Percentiles rank a stretch among this genome's conserved stretches.
Evolutionary conservation across 2,888 invertebrate genomes (phyloP).

Genomic region (Troilus luridus): DNA sequence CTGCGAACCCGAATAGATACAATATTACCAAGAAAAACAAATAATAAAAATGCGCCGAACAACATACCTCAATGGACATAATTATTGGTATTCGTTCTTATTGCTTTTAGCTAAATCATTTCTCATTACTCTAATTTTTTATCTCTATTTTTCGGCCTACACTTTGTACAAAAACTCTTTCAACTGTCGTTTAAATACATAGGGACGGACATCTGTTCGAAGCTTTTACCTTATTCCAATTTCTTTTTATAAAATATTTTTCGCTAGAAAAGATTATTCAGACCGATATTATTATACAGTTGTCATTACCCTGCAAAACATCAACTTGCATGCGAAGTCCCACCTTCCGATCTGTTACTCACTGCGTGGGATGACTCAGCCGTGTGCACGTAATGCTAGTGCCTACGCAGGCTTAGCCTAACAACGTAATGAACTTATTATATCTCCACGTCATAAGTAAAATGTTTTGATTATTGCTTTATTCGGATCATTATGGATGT

Average conservation of each 20-base stretch:
- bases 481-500: too few species aligned
- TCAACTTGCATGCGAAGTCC: not conserved
- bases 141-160: too few species aligned
- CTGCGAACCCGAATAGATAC: too few species aligned
- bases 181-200: not conserved
- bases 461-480: too few species aligned
- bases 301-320: not conserved
- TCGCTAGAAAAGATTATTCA: not conserved
- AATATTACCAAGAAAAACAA: too few species aligned
- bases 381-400: not conserved
- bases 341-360: not conserved
- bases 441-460: too few species aligned
- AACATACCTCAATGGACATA: too few species aligned
- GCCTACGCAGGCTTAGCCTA: not conserved
- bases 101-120: too few species aligned
- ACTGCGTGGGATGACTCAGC: conserved; percentile 6
- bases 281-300: not conserved
- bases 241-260: not conserved
- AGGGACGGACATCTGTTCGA: not conserved
- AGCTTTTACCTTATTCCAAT: not conserved
- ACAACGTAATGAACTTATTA: not conserved
- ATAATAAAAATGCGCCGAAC: too few species aligned
- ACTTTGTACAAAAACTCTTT: too few species aligned
- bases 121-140: too few species aligned
- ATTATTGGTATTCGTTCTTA: too few species aligned